Evolutionary conservation across 2,113 vertebrate species (phyloP).

Genomic region (Psittacara wagleri): DNA sequence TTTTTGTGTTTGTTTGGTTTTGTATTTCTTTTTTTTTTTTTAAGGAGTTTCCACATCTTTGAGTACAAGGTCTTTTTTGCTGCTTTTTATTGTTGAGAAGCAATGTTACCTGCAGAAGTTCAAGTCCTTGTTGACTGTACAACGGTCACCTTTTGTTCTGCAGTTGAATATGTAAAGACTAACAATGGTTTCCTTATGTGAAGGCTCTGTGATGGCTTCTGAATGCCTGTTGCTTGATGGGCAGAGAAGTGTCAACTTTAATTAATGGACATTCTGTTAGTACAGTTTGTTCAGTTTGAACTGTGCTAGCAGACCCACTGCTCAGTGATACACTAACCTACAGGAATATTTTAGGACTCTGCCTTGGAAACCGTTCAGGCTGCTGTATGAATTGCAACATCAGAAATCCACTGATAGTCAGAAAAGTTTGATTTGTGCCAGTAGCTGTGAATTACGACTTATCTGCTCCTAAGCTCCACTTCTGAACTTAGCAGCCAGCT

Average conservation of each 20-base stretch:
- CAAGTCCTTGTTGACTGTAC: neutral
- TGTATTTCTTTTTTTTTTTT: neutral
- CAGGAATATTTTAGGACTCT: neutral
- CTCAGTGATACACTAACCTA: neutral
- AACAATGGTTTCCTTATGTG: constrained; percentile 38
- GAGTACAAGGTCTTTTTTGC: neutral
- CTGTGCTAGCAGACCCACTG: neutral
- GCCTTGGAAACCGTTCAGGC: neutral
- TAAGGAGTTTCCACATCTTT: neutral
- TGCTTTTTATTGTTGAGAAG: neutral
- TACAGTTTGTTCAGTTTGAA: neutral
- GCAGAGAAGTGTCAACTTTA: constrained; percentile 14
- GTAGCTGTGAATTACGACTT: neutral
- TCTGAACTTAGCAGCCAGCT: neutral
- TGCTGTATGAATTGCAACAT: neutral
- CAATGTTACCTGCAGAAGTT: neutral
- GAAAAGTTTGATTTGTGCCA: neutral
- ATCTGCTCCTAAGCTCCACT: neutral
- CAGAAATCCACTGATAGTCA: neutral
- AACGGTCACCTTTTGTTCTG: constrained; percentile 27
- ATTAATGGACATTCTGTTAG: neutral
- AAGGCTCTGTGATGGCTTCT: constrained; percentile 2
- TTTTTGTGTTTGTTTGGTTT: neutral
- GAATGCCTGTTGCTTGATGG: neutral
- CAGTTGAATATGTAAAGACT: neutral